Conservation (phyloP, 2,797 vertebrate species). For the Leptoclinus maculatus region DNA sequence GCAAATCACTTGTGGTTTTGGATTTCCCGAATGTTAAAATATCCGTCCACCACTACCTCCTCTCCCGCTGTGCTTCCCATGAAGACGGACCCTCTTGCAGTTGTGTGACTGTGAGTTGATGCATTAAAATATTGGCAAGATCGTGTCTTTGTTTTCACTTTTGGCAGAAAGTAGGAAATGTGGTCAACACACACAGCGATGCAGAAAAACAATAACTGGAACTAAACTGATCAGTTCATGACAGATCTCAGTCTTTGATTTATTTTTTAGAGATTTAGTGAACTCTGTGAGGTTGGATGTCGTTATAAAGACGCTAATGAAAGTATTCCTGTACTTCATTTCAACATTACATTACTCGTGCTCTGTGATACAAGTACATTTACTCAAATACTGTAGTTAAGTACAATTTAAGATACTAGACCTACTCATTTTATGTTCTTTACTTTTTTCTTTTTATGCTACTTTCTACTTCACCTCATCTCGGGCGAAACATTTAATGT, state of each 20-base stretch:
- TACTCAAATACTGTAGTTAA: background rate
- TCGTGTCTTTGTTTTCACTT: conserved; percentile 39
- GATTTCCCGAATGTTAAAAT: conserved; percentile 61
- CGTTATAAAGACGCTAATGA: background rate
- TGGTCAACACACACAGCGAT: background rate
- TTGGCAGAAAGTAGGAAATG: conserved; percentile 25
- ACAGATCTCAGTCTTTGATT: background rate
- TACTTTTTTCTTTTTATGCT: background rate
- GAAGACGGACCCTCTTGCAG: conserved; percentile 32
- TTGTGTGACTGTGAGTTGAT: conserved; percentile 3
- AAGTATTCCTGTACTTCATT: background rate
- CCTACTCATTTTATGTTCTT: too few species aligned
- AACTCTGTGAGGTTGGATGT: background rate
- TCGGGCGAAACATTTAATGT: too few species aligned
- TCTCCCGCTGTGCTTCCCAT: conserved; percentile 33
- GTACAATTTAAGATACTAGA: background rate
- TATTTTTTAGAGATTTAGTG: too few species aligned
- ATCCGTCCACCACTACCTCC: conserved; percentile 47
- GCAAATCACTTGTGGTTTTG: conserved; percentile 45
- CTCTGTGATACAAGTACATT: background rate
- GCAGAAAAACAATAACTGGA: conserved; percentile 9
- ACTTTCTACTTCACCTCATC: background rate
- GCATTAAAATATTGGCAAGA: conserved; percentile 23
- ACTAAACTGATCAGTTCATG: background rate
- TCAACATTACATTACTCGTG: background rate